Base-by-base conservation (phyloP, 2,888 invertebrate species). In the Poecilus cupreus region DNA sequence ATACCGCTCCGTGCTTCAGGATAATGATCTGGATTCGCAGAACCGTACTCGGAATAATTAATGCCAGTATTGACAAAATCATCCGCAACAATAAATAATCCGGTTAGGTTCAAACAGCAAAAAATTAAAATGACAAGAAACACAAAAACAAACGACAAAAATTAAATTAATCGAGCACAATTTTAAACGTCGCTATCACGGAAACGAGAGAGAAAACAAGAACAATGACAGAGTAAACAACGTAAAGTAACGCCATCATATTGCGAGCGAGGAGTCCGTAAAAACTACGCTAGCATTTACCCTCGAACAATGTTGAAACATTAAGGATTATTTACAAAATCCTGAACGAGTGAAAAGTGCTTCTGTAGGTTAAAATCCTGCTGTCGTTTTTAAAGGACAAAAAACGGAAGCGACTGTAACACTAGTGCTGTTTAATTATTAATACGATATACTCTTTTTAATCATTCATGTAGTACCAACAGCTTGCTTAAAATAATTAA, bases 181-280 rank as follows among this genome's bases (percentile, higher is more conserved):
- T 32, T 43, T 54, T 54, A 54, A 54, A 54, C 54, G 54, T 54
- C 11, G 54, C 54, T 22, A 54, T 54, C 54, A 49, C 54, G n/a
- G 43, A 43, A 54, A 54, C 54, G 18, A 22, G 22, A 54, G 22
- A 13, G 54, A 54, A 43, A 32, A 54, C 54, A 54, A 43, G 20
- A 54, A 22, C 54, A 54, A 54, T 22, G 54, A 54, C 22, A 22
- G 54, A 54, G 11, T 54, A 54, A 54, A 54, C 54, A 54, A 54
- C 49, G n/a, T 16, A 16, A 49, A 49, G 49, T 49, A n/a, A n/a
- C 43, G 43, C 43, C 43, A 13, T 43, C 43, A 43, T 43, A 43
- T 43, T 43, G 10, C 43, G 11, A 10, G 32, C 5, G 8, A 43
- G n/a, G 43, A 43, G 10, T 43, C n/a, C n/a, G 43, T 10, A 43